Percentiles rank a stretch among this genome's conserved stretches.
Conservation (phyloP, 2,113 vertebrate species). For the Chamaetylas fuelleborni region DNA sequence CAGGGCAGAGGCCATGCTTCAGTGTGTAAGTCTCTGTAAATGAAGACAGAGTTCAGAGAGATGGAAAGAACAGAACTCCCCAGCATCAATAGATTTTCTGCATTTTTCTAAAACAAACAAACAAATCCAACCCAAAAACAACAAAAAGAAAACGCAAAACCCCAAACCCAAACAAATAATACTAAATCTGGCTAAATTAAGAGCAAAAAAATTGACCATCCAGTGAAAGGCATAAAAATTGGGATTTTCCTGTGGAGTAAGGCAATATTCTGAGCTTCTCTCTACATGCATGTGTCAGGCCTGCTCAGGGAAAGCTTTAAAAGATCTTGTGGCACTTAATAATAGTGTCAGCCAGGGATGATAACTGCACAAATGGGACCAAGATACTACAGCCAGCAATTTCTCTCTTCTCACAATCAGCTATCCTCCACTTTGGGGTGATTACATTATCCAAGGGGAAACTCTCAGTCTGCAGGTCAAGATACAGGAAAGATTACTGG, state of each 20-base stretch:
- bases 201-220: no score
- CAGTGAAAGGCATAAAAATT: background rate
- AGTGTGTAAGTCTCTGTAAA: no score
- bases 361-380: background rate
- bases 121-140: no score
- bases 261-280: background rate
- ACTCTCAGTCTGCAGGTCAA: background rate
- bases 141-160: no score
- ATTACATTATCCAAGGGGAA: background rate
- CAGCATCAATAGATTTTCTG: no score
- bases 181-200: no score
- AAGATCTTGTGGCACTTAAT: background rate
- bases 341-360: background rate
- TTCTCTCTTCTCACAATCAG: background rate
- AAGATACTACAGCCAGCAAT: background rate
- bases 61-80: no score
- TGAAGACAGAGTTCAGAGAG: no score
- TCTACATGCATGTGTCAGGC: background rate
- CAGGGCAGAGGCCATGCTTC: no score
- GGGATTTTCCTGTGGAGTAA: background rate
- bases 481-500: background rate
- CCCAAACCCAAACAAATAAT: no score
- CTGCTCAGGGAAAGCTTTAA: background rate
- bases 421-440: background rate
- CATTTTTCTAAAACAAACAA: no score